Evolutionary conservation across 2,888 invertebrate genomes (phyloP), one percentile per base, ranked within the genome.

Genomic region (Spilosoma lubricipeda): DNA sequence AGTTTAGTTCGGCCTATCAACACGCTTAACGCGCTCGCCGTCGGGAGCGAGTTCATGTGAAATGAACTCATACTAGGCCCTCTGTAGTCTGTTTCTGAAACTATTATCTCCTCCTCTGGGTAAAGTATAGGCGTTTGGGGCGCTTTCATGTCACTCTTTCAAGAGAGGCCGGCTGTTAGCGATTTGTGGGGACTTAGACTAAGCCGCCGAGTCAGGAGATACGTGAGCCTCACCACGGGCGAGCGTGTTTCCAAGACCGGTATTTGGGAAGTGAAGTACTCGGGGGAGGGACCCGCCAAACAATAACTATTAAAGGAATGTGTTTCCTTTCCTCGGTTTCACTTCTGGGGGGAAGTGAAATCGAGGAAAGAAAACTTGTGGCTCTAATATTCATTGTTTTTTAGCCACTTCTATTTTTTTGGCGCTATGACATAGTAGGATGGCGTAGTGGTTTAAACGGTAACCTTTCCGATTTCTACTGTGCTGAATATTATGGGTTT

Each of bases 101-200:
- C 27, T 45, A 56, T 33, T 64, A 63, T 20, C 20, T 70, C 70
- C 71, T 67, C 63, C 67, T 67, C 48, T 71, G 74, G 74, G 74
- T 71, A 71, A 39, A 74, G 74, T 71, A 27, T n/a, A 33, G 74
- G 74, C 67, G 74, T 74, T 71, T 71, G 74, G 67, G 74, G 74
- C 71, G 71, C 74, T 71, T 27, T 68, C 18, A 64, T 48, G 74
- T 71, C 71, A 64, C 74, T 74, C 67, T 71, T 63, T 48, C 33
- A 71, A 64, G 73, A 67, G 74, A n/a, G 67, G 30, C 67, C 52
- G 67, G 71, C 33, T 63, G 67, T 45, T 71, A 74, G 71, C 74
- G 74, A 71, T 36, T 67, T 74, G 64, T 63, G 74, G 74, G 74
- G 74, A 70, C 71, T 74, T 64, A 59, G 36, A 63, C 39, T 13